phyloP scores from a whole-genome alignment of 2,888 invertebrate genomes.

The Drosophila emarginata region DNA sequence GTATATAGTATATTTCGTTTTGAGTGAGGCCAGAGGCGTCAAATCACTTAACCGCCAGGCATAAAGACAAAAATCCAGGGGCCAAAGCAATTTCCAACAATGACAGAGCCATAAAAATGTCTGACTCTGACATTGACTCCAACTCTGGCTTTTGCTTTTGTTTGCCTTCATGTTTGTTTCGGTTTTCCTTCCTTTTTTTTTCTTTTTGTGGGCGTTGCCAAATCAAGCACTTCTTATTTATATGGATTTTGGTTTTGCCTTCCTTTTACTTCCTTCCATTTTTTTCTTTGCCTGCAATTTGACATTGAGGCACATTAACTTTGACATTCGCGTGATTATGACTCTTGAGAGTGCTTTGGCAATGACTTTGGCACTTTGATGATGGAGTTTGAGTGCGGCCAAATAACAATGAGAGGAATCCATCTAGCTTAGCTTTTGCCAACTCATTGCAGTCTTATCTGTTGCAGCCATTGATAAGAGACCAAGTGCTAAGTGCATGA shows the following conservation, averaged over 20 bases:
- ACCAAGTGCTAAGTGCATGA: constrained; percentile 62
- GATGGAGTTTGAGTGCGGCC: constrained; percentile 46
- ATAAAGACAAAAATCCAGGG: constrained; percentile 44
- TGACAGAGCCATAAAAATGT: constrained; percentile 70
- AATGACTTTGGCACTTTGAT: constrained; percentile 73
- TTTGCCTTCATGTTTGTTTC: constrained; percentile 12
- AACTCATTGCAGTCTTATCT: constrained; percentile 56
- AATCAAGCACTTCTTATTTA: constrained; percentile 46
- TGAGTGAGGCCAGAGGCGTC: constrained; percentile 58
- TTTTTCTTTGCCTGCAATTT: constrained; percentile 39
- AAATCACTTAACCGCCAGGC: constrained; percentile 71
- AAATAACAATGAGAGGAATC: constrained; percentile 60
- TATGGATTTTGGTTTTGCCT: constrained; percentile 20
- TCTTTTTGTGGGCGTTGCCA: constrained; percentile 36
- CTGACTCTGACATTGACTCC: constrained; percentile 32
- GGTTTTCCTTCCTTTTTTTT: constrained; percentile 14
- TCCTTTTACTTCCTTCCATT: neutral
- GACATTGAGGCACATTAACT: constrained; percentile 67
- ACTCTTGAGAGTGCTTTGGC: constrained; percentile 46
- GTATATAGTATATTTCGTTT: constrained; percentile 8
- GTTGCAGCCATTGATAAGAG: constrained; percentile 52
- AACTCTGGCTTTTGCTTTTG: constrained; percentile 31
- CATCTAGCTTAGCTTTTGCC: constrained; percentile 56
- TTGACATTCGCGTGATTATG: constrained; percentile 70
- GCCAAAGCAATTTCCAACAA: constrained; percentile 50